Percentiles rank a stretch among this genome's conserved stretches.
These are phyloP conservation scores for Pogoniulus pusillus DNA, from an alignment of 2,797 vertebrate species.

Conservation along the genomic window DNA sequence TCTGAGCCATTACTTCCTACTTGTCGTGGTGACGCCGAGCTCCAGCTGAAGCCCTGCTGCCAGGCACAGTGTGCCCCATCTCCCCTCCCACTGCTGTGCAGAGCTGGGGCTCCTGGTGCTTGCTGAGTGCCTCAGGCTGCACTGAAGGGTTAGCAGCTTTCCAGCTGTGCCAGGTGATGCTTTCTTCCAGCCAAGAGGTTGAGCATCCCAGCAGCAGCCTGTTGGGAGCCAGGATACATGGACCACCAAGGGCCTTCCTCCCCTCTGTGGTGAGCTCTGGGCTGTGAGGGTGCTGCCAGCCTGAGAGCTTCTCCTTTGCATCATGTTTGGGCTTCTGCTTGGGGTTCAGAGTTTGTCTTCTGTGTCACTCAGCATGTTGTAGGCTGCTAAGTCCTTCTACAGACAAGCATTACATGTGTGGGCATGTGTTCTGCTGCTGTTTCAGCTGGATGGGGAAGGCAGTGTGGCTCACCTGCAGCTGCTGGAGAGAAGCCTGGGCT, in stretches of 20 bases:
- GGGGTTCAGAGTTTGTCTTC: neutral
- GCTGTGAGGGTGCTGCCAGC: fast-evolving
- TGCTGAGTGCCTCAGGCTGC: fast-evolving
- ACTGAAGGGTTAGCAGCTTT: neutral
- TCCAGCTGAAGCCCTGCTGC: neutral
- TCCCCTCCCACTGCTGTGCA: neutral
- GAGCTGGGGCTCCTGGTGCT: neutral
- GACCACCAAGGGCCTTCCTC: fast-evolving
- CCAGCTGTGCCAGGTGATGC: neutral
- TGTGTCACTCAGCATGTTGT: neutral
- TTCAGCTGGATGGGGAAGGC: neutral
- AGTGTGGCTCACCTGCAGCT: neutral
- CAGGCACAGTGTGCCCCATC: fast-evolving
- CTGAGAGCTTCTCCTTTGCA: fast-evolving
- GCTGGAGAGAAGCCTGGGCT: neutral
- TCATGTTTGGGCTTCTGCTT: neutral
- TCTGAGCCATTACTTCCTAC: neutral
- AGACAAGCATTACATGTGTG: neutral
- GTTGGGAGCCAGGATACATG: neutral
- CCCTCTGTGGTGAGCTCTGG: neutral
- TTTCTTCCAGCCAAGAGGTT: fast-evolving
- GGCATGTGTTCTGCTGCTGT: fast-evolving
- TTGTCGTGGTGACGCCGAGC: neutral
- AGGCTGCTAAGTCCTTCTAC: neutral
- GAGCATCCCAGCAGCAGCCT: neutral